These are phyloP conservation scores for Cinclus cinclus DNA, from an alignment of 2,113 vertebrate species.

Conservation along the genomic window DNA sequence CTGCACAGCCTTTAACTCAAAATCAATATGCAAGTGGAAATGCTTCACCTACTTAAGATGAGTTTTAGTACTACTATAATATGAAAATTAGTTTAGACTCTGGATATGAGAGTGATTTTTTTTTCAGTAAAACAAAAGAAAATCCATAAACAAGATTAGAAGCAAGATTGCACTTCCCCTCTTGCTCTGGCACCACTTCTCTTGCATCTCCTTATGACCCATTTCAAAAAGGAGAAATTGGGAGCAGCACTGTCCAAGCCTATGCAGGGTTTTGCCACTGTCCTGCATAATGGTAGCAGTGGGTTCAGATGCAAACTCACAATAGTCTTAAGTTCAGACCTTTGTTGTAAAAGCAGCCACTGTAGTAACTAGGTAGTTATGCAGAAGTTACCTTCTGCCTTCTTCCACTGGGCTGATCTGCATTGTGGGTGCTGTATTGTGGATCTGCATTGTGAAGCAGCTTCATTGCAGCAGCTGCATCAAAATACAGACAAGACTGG, in stretches of 20 bases:
- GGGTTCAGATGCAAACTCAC: background rate
- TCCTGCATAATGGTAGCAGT: background rate
- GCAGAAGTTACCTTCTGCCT: background rate
- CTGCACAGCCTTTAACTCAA: background rate
- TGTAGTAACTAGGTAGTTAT: background rate
- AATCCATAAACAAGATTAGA: background rate
- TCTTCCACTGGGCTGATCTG: background rate
- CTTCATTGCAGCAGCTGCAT: background rate
- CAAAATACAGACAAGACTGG: background rate
- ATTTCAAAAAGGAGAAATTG: background rate
- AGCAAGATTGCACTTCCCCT: background rate
- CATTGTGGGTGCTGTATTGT: background rate
- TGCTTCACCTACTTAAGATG: background rate
- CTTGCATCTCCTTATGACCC: background rate
- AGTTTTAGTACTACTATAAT: background rate
- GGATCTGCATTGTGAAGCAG: background rate
- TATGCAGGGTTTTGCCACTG: background rate
- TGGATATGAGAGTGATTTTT: background rate
- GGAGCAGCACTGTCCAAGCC: background rate
- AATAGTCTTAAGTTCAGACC: background rate
- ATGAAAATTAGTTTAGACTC: background rate
- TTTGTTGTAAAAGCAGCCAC: background rate
- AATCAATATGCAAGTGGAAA: background rate
- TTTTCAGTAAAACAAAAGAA: background rate
- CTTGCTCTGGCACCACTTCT: background rate